Evolutionary conservation across 1,140 invertebrate species (phyloP), one percentile per base, ranked within the genome.

Genomic region (Musca vetustissima): DNA sequence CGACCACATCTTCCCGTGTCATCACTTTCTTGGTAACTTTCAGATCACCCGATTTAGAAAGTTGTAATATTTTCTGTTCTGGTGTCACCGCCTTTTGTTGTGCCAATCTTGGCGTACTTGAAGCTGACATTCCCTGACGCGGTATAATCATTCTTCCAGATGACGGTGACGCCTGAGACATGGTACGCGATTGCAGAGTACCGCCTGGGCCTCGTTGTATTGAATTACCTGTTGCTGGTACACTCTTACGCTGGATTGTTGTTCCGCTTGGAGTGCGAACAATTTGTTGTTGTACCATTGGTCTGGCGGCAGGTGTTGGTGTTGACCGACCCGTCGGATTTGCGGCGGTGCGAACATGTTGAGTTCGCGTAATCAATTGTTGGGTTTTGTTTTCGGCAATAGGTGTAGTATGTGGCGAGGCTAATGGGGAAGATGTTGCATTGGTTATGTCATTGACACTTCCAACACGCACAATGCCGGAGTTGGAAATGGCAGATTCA

Each of bases 11-110:
- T 24, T 77, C 79, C 1, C 78, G 74, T 7, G 80, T 79, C 57
- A 80, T 79, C 21, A 82, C 74, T 36, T 81, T 82, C n/a, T 79
- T 75, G 8, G 80, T 82, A 0, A 82, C 78, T 68, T 82, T 82
- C 22, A 82, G 68, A 67, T 82, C 80, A 1, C 80, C 80, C 7
- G 78, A 79, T 52, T 82, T 80, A 0, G 80, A 82, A 9, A 82
- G 57, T 43, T 82, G 76, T 17, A 82, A 59, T 15, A 82, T 82
- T 72, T 82, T 82, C 53, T 82, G 76, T 53, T 82, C 80, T 1
- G 77, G 77, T 25, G 80, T 80, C 1, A 82, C 76, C 21, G 71
- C 57, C 70, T 64, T 80, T 77, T 24, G 36, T 67, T 53, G 32
- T 66, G 11, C 22, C 22, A 13, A 25, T 14, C 14, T 13, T n/a